Base-by-base conservation (phyloP, 1,140 invertebrate genomes). In the Microplitis mediator region DNA sequence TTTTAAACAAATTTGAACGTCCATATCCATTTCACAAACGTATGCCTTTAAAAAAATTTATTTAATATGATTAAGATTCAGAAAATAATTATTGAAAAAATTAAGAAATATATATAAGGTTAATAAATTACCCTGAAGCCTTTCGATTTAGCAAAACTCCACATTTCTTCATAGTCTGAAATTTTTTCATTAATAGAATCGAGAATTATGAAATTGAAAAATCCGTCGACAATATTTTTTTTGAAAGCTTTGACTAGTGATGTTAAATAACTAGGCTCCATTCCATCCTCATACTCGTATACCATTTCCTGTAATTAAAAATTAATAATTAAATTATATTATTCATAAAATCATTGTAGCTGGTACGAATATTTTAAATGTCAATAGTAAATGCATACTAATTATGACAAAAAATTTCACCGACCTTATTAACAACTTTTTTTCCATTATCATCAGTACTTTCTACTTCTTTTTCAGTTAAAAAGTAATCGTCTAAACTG, bases 401-500 rank as follows among this genome's bases (percentile, higher is more conserved):
- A 74, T 65, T 31, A 39, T 16, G 36, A 50, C 39, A 14, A 60
- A 65, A 32, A 61, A 11, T 60, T 73, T 71, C 4, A 63, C 9
- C 0, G 82, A 92, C 91, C 87, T 91, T 92, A 52, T 88, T 86
- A 72, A 88, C 91, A 5, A 92, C 85, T 82, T 89, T 92, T 80
- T 93, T 95, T 11, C 95, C 95, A 69, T 94, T 95, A 76, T 93
- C 91, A 81, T 96, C 95, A 36, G 89, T 90, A 74, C 92, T 90
- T 80, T 93, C 90, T 77, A 93, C 92, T 84, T 97, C 96, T 63
- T 92, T 91, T 88, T 98, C 97, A 58, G 94, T 92, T 87, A 98
- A 93, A 79, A 98, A 98, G 85, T 98, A 99, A 88, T 99, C 97
- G 86, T 99, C 97, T 54, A 99, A 90, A 74, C 95, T 96, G 66